Base-by-base conservation (phyloP, 2,113 vertebrate species). In the Hydrolagus affinis region DNA sequence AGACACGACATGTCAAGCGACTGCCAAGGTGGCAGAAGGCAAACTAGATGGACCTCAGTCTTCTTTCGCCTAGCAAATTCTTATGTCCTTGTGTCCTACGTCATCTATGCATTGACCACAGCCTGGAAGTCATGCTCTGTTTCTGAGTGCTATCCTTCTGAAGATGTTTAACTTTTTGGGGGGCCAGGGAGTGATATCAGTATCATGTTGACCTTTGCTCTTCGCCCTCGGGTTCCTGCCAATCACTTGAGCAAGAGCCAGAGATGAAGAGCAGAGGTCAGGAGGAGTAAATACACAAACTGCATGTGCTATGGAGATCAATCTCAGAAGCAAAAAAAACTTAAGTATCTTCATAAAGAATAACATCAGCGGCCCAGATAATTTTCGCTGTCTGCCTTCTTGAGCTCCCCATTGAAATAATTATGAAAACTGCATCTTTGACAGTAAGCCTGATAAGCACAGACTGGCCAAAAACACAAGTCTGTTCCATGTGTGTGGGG, bases 261-360 rank as follows among this genome's bases (percentile, higher is more conserved):
- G 73, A 75, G 73, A 44, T 56, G 73, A 75, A 75, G 32, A 75
- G 32, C 32, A 75, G 73, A 75, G 32, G 73, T 75, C 32, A 21
- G 8, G 30, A 30, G 56, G 73, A 75, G 32, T 56, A 75, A 56
- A 75, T 75, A 75, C 8, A 15, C 73, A 56, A 75, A 56, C 73
- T 75, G 73, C 19, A 6, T 72, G 70, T 44, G 44, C 30, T 72
- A 72, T 75, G 73, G 19, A 56, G 44, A 56, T 75, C 32, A 75
- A 75, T 56, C 32, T 19, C 32, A 3, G 8, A 30, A 56, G 32
- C 73, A 75, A 32, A 56, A 75, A 56, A 75, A 56, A 44, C 44
- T 75, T 15, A 74, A 74, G 44, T 10, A 56, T 32, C 25, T 23
- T 72, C 25, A 72, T 28, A 28, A 72, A 56, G 72, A 75, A 75